Conservation (phyloP, 2,113 vertebrate genomes). For the Equus quagga region DNA sequence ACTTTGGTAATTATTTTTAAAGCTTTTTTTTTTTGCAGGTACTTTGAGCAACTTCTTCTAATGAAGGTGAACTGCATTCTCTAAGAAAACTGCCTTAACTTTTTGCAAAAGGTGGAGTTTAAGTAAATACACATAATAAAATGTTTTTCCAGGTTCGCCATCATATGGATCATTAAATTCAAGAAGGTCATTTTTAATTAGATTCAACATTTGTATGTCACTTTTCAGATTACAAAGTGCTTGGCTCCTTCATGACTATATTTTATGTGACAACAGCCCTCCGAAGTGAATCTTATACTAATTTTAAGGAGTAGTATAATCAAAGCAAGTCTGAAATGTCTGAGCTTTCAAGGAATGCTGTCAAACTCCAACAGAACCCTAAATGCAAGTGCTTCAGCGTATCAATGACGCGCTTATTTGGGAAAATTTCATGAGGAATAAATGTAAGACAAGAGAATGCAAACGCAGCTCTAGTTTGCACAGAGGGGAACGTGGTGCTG, state of each 20-base stretch:
- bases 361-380: background rate
- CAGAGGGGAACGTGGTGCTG: too few relatives aligned
- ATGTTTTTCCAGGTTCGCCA: background rate
- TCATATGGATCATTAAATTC: background rate
- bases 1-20: background rate
- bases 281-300: background rate
- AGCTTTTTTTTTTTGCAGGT: background rate
- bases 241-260: background rate
- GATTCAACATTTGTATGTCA: background rate
- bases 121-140: background rate
- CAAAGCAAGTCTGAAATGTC: constrained; percentile 10
- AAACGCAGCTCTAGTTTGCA: background rate
- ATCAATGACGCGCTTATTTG: background rate
- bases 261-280: background rate
- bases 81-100: background rate
- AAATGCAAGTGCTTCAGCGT: background rate
- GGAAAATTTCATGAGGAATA: background rate
- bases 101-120: background rate
- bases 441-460: background rate
- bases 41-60: constrained; percentile 7
- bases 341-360: too few relatives aligned
- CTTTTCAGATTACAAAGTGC: constrained; percentile 20
- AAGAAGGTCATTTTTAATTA: background rate
- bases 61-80: background rate
- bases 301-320: background rate